Conservation (phyloP, 2,113 vertebrate species). For the Sinocyclocheilus rhinocerous region DNA sequence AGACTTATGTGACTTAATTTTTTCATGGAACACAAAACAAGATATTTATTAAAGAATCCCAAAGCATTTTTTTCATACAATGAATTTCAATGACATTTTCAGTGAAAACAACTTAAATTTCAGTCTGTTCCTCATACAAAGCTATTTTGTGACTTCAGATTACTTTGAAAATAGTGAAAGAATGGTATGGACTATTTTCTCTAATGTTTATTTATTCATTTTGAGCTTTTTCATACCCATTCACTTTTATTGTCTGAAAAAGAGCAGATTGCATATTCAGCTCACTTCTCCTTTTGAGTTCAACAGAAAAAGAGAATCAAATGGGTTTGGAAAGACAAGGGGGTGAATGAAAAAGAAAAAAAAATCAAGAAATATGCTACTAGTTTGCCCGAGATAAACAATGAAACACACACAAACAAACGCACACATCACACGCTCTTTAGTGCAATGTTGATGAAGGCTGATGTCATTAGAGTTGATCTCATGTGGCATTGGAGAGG, state of each 20-base stretch:
- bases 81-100: background rate
- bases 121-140: background rate
- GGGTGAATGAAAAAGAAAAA: background rate
- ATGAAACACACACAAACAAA: background rate
- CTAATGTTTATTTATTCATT: background rate
- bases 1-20: background rate
- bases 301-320: background rate
- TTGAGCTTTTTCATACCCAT: background rate
- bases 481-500: conserved; percentile 66
- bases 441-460: conserved; percentile 59
- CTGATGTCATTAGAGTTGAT: conserved; percentile 67
- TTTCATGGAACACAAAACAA: background rate
- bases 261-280: background rate
- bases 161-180: background rate
- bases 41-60: background rate
- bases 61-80: background rate
- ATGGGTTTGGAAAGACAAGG: background rate
- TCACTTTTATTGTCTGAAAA: background rate
- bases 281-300: background rate
- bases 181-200: background rate
- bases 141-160: background rate
- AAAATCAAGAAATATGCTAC: background rate
- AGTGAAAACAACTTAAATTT: background rate
- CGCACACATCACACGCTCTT: background rate
- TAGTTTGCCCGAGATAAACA: conserved; percentile 6